Base-by-base conservation (phyloP, 2,113 vertebrate species). In the Mormoops blainvillei region DNA sequence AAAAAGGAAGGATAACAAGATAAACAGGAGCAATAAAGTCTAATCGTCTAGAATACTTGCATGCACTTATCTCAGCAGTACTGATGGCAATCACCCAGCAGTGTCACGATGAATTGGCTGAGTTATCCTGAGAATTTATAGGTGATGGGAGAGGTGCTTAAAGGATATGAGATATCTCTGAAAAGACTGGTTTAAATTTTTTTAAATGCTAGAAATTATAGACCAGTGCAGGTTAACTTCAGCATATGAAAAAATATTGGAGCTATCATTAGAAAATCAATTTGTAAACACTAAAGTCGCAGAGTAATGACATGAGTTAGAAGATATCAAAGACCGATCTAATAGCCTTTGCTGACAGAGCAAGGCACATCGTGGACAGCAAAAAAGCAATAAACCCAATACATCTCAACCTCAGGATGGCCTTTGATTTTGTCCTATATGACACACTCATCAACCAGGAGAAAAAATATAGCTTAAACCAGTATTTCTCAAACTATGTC, bases 301-400 rank as follows among this genome's bases (percentile, higher is more conserved):
- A 83, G 77, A 45, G 43, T 71, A 97, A 95, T 95, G 96, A 54
- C 43, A 56, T 89, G 78, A 94, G 50, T 91, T 70, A 82, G 70
- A 87, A 78, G 45, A 94, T 96, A 96, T 89, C 93, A 94, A 95
- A 94, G 91, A 81, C 92, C 82, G 94, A 95, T 96, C 86, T 96
- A 94, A 91, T 76, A 96, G 68, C 18, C 36, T 96, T 87, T 89
- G 91, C 93, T 97, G 95, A 97, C 87, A 96, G 83, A 97, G 78
- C 83, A 91, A 78, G 45, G 88, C 22, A 73, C 52, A 58, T n/a
- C 54, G 41, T 7, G 89, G 86, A 97, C n/a, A 97, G 80, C 82
- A 93, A 82, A 91, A 96, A 97, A 96, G 96, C 95, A 97, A 95
- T 93, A 91, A 95, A 96, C 0, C 2, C 65, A 50, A 71, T 73